These are phyloP conservation scores for Lypha dubia DNA, from an alignment of 2,888 invertebrate species.

Conservation along the genomic window DNA sequence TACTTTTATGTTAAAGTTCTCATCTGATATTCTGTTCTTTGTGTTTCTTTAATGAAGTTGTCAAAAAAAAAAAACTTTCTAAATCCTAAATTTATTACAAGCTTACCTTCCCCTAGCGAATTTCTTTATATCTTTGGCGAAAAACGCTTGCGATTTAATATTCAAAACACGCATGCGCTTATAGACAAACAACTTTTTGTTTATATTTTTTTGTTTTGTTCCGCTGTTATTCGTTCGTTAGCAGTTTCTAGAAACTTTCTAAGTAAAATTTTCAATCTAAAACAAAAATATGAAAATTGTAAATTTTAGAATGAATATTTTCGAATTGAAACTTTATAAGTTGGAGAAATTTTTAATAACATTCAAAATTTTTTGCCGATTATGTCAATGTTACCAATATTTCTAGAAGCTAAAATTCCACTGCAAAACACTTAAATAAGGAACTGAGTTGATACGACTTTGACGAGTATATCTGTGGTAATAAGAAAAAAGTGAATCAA, in stretches of 20 bases:
- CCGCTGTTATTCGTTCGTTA: too few species aligned
- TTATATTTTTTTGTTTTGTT: neutral
- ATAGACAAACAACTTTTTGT: constrained; percentile 38
- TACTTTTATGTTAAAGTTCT: neutral
- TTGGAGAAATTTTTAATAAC: neutral
- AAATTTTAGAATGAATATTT: constrained; percentile 66
- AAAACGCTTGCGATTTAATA: constrained; percentile 34
- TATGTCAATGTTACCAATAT: neutral
- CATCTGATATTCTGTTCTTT: too few species aligned
- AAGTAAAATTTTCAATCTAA: constrained; percentile 42
- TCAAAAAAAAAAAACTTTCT: constrained; percentile 5
- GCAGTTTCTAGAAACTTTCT: constrained; percentile 8
- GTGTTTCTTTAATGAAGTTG: neutral
- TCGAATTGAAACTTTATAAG: neutral
- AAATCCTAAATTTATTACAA: neutral
- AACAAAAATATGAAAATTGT: constrained; percentile 67
- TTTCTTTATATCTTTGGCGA: constrained; percentile 1
- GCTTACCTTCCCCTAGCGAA: constrained; percentile 28
- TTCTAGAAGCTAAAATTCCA: too few species aligned
- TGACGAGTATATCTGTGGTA: too few species aligned
- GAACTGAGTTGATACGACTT: too few species aligned
- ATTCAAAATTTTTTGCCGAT: constrained; percentile 3
- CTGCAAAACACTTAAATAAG: too few species aligned
- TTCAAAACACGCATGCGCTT: constrained; percentile 58
- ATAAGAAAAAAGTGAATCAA: too few species aligned